Base-by-base conservation (phyloP, 2,888 invertebrate genomes). In the Heliconius cydno region DNA sequence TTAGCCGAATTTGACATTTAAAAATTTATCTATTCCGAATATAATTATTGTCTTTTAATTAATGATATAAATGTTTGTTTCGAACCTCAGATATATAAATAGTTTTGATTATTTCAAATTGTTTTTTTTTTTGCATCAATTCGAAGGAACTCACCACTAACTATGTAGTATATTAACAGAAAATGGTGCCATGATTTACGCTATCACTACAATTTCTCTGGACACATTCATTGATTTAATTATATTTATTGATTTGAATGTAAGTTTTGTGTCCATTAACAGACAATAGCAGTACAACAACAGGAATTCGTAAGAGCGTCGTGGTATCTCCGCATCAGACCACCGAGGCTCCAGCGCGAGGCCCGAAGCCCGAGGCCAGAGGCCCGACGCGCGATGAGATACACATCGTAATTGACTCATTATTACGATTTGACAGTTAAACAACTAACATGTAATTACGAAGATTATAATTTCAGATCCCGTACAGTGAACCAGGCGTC, bases 381-480 rank as follows among this genome's bases (percentile, higher is more conserved):
- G 52, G 46, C 71, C 74, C 72, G 12, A 38, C 75, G 84, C 84
- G 79, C 52, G 71, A 34, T 78, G 84, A 84, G 80, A 70, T 74
- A 46, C 76, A 28, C 76, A 78, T 83, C 81, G 73, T 80, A 82
- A 92, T 92, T 87, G 91, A 92, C 89, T 86, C 90, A 91, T 92
- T 92, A 91, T 88, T 87, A 89, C 88, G 87, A 88, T 89, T 88
- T 86, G 86, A 88, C 88, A 88, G 88, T 85, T 84, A 83, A 85
- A 38, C 82, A 85, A 85, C 83, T 85, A 88, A 88, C 88, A 85
- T 90, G 82, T 91, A 89, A 92, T 92, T 91, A 92, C 79, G 83
- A 83, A 85, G 86, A 88, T 87, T 86, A 86, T 86, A 85, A 77
- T 70, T 77, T 79, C 46, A 78, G 73, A 81, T 78, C 77, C 41